Evolutionary conservation across 2,888 invertebrate genomes (phyloP).

Genomic region (Cenopis cana): DNA sequence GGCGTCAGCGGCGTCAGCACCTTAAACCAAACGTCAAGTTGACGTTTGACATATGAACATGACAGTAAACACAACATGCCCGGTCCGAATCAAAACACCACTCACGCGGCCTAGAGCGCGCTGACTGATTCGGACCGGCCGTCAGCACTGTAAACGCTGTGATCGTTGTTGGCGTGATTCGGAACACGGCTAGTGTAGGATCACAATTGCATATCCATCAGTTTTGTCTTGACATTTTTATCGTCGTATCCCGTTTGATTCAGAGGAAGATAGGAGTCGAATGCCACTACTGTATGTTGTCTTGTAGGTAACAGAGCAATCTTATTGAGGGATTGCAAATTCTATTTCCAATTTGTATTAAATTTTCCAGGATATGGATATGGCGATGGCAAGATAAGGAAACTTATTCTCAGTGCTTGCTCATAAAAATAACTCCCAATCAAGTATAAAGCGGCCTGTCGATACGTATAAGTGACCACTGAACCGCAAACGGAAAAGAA

Average conservation of each 20-base stretch:
- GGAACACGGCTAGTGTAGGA: too few relatives aligned
- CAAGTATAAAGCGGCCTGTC: background rate
- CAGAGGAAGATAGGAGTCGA: background rate
- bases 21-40: too few relatives aligned
- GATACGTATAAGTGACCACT: constrained; percentile 18
- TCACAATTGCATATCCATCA: background rate
- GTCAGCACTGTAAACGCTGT: too few relatives aligned
- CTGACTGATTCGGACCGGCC: too few relatives aligned
- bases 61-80: too few relatives aligned
- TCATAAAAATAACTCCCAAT: background rate
- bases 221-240: background rate
- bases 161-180: too few relatives aligned
- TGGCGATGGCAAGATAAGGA: background rate
- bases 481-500: constrained; percentile 35
- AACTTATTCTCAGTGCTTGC: background rate
- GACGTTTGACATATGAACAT: too few relatives aligned
- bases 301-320: too few relatives aligned
- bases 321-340: background rate
- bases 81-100: too few relatives aligned
- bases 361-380: background rate
- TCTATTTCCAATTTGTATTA: background rate
- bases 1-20: too few relatives aligned
- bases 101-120: too few relatives aligned
- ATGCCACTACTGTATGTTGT: background rate
- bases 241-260: background rate